phyloP scores from a whole-genome alignment of 2,113 vertebrate genomes.

The Chamaea fasciata region DNA sequence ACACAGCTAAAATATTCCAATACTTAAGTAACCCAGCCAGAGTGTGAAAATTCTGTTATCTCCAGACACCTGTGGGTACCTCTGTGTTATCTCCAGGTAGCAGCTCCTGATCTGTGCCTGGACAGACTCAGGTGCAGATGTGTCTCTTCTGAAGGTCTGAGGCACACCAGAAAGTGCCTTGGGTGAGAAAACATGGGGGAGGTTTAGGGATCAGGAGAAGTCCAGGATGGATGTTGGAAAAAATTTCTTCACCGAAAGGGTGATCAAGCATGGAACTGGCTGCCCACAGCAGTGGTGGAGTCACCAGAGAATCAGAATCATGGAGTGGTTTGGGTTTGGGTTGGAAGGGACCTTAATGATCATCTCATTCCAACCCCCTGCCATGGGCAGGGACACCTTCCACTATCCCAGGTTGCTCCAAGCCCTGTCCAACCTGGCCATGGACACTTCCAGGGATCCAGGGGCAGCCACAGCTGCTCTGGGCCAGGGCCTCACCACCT shows the following conservation, averaged over 20 bases:
- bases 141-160: neutral
- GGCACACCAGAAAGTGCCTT: neutral
- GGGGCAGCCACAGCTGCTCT: neutral
- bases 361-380: no score
- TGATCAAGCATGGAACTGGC: neutral
- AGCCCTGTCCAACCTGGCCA: rapidly evolving
- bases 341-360: neutral
- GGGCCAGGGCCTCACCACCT: neutral
- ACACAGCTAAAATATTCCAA: neutral
- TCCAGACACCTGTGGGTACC: neutral
- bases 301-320: no score
- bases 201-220: neutral
- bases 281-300: neutral
- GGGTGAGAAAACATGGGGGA: neutral
- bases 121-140: neutral
- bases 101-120: neutral
- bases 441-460: neutral
- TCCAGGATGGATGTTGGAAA: neutral
- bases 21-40: neutral
- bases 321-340: neutral
- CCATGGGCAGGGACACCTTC: neutral
- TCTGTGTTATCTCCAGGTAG: neutral
- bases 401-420: rapidly evolving
- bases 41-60: neutral
- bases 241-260: neutral